Base-by-base conservation (phyloP, 2,888 invertebrate genomes). In the Drosophila atripex region DNA sequence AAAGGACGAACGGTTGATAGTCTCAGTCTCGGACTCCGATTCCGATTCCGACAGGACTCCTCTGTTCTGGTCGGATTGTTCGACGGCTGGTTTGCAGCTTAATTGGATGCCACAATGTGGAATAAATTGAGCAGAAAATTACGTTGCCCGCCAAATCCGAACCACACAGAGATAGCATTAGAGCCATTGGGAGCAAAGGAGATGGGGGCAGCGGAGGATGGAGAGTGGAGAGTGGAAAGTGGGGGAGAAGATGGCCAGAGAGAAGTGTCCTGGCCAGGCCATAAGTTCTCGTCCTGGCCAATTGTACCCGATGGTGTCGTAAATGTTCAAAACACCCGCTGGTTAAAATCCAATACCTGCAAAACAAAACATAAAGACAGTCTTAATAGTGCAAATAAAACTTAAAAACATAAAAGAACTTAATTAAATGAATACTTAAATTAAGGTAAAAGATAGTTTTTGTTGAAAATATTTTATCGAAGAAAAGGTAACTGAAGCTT, bases 101-200 rank as follows among this genome's bases (percentile, higher is more conserved):
- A 90, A 91, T 90, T 90, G 90, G 90, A 90, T 86, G 90, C 91
- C 91, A 89, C 91, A 91, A 91, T 91, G 90, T 89, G 89, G 88
- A 90, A 89, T 91, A 91, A 91, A 91, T 91, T 91, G 91, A 91
- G 91, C 91, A 88, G 90, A 91, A 91, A 91, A 91, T 91, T 91
- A 91, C 91, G 91, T 89, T 86, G 86, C 65, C 80, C 84, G 79
- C 76, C 77, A 82, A 64, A 82, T 82, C 79, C 79, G 76, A 77
- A 76, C 82, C 86, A 50, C 86, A 85, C 53, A 64, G 72, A 74
- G 76, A 71, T 66, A 50, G 60, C 60, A 61, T 61, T 61, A 61
- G 60, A 61, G 39, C 35, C 35, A n/a, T 35, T 35, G 39, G n/a
- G n/a, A 16, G 11, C 39, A 11, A 9, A 56, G 30, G 57, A 47